Percentiles rank a stretch among this genome's conserved stretches.
phyloP scores from a whole-genome alignment of 2,113 vertebrate species.

The Lepidothrix coronata region DNA sequence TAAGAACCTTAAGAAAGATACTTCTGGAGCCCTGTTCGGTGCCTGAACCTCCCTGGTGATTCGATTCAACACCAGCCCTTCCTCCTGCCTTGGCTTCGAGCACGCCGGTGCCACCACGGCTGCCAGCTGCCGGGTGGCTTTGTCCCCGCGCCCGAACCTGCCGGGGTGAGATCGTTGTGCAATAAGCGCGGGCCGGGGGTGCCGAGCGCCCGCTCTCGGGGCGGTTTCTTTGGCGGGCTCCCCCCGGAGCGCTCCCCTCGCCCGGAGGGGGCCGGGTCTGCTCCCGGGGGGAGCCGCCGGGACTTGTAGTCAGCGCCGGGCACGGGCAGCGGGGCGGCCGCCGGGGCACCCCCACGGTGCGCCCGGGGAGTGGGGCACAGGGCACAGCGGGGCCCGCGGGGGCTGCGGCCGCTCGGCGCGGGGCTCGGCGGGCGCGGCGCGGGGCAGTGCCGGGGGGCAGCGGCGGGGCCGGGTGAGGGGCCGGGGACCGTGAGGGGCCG shows the following conservation, averaged over 20 bases:
- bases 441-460: too few relatives aligned
- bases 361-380: too few relatives aligned
- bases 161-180: background rate
- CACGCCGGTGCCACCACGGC: background rate
- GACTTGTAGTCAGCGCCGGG: too few relatives aligned
- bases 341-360: too few relatives aligned
- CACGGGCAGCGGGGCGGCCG: too few relatives aligned
- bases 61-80: background rate
- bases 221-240: background rate
- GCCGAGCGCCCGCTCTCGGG: background rate
- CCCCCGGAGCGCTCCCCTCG: background rate
- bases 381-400: too few relatives aligned
- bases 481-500: too few relatives aligned
- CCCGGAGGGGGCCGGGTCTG: too few relatives aligned
- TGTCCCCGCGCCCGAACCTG: background rate
- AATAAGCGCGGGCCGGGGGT: rapidly evolving
- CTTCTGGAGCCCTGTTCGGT: rapidly evolving
- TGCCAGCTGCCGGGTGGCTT: rapidly evolving
- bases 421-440: too few relatives aligned
- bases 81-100: background rate
- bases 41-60: rapidly evolving
- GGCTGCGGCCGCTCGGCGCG: too few relatives aligned
- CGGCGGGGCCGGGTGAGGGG: too few relatives aligned
- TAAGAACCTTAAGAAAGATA: background rate
- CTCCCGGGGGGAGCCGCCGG: too few relatives aligned